phyloP scores from a whole-genome alignment of 2,113 vertebrate genomes.

The Callipepla californica region DNA sequence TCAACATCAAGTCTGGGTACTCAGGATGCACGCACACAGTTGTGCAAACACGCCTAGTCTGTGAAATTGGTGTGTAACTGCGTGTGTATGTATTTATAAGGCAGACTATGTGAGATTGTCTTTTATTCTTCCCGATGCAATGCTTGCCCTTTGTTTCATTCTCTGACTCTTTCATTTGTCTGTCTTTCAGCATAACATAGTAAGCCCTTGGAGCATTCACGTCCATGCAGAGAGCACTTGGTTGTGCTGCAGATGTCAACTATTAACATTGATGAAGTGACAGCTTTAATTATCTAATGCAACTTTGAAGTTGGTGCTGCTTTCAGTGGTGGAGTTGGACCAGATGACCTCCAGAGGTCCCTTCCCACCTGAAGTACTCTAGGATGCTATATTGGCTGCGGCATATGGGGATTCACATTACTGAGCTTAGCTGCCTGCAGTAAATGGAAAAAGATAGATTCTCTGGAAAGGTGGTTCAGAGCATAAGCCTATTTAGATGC shows the following conservation, averaged over 20 bases:
- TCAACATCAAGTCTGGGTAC: accelerated
- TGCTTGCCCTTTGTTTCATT: not conserved
- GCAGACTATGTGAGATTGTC: not conserved
- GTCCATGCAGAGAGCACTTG: not conserved
- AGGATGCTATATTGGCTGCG: not conserved
- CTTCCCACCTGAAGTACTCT: not conserved
- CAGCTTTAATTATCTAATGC: not conserved
- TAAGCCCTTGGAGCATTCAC: not conserved
- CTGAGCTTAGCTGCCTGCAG: not conserved
- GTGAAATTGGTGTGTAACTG: not conserved
- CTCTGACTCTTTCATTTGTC: not conserved
- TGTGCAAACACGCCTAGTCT: accelerated
- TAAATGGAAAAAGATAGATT: not conserved
- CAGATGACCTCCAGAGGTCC: not conserved
- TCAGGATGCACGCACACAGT: accelerated
- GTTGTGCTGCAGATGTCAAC: not conserved
- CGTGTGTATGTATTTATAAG: accelerated
- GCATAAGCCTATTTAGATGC: not conserved
- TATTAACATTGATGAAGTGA: not conserved
- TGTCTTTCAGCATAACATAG: not conserved
- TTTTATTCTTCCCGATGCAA: not conserved
- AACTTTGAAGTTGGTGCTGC: not conserved
- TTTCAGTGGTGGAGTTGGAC: not conserved
- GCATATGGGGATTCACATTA: not conserved
- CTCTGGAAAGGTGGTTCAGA: not conserved